Evolutionary conservation across 2,797 vertebrate genomes (phyloP), one percentile per base, ranked within the genome.

Genomic region (Thalassophryne amazonica): DNA sequence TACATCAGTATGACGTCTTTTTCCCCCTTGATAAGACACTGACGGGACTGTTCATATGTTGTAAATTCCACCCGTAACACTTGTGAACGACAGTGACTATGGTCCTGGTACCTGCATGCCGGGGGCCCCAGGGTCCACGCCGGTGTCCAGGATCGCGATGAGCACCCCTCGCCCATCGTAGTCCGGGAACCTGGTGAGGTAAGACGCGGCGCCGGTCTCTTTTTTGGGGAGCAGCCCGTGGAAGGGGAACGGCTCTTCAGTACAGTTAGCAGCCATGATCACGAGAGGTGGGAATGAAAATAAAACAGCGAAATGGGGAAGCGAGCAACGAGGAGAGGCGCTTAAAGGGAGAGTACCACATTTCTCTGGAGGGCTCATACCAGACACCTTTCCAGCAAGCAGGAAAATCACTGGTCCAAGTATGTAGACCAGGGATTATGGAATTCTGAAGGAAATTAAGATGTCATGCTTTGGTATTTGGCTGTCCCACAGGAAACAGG

Each of bases 81-180:
- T n/a, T n/a, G n/a, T n/a, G n/a, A n/a, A n/a, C n/a, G n/a, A n/a
- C n/a, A n/a, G n/a, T n/a, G n/a, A n/a, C n/a, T n/a, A n/a, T n/a
- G n/a, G n/a, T n/a, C n/a, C n/a, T n/a, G n/a, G n/a, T 90, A 98
- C 96, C 97, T 98, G 96, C 93, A 99, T 94, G 77, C 96, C 97
- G 42, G 95, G 96, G 29, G 97, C 96, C 49, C 95, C 97, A 0
- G 97, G 97, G 41, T 99, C 97, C 65, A 99, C 97, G 34, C 96
- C 97, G 11, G 96, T 98, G 82, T 99, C 97, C 59, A 99, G 87
- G 36, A 98, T 89, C 0, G 96, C 97, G 64, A 99, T 84, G 43
- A 99, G 88, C 37, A 94, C 94, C 1, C 95, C 95, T 10, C 96
- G 90, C 28, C 97, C 97, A 52, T 99, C 96, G 67, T 95, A 93